Base-by-base conservation (phyloP, 2,113 vertebrate species). In the Synchiropus splendidus region DNA sequence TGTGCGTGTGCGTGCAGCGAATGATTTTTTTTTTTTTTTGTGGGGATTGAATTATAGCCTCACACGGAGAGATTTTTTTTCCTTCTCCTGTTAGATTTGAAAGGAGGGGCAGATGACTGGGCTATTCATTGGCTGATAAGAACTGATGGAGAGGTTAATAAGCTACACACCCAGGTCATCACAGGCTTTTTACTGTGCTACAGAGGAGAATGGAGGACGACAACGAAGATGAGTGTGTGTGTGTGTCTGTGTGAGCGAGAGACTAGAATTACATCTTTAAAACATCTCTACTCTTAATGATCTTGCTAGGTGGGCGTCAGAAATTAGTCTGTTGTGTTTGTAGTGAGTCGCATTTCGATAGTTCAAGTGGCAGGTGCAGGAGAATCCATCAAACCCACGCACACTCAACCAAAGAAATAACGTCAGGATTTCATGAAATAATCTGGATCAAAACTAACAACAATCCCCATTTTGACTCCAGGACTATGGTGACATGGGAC, bases 111-210 rank as follows among this genome's bases (percentile, higher is more conserved):
- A 56, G 73, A 77, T 77, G 78, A 77, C 67, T 67, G 61, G 33
- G 57, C 71, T 61, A 72, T 79, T 81, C 70, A 74, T 54, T 60
- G 74, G 61, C 58, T 74, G 79, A 81, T 81, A 81, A 81, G 74
- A 79, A 64, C 69, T 75, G 76, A 75, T 77, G 72, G 74, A 72
- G 69, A 77, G 79, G 79, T 79, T 81, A 81, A 81, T 79, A 78
- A 81, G 78, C 78, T 81, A 75, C 78, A 79, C 69, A 71, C 69
- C 67, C 75, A 63, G 78, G 78, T 81, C 78, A 81, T 61, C 71
- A 16, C 68, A 42, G 64, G 59, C 75, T 75, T 71, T 76, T 72
- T 60, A 64, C 61, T 36, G 72, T 48, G 59, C 54, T 56, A 31
- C 30, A 51, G 62, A 70, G 70, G 66, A 77, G 69, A 74, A 68